Conservation (phyloP, 2,888 invertebrate species). For the Opisthograptis luteolata region DNA sequence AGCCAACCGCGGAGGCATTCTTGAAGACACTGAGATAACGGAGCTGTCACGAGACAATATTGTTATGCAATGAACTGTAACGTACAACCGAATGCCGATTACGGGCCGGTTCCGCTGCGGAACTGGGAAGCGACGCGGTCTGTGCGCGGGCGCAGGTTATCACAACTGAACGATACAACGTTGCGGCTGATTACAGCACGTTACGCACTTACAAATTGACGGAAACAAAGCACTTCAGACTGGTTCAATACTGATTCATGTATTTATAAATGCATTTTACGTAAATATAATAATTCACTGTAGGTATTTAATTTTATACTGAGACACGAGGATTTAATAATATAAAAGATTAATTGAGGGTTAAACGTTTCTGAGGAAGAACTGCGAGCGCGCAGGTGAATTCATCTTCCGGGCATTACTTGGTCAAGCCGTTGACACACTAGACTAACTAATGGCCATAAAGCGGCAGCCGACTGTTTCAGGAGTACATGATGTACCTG, state of each 20-base stretch:
- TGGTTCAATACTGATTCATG: not conserved
- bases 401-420: slow-evolving; percentile 16
- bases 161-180: slow-evolving; percentile 17
- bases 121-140: slow-evolving; percentile 45
- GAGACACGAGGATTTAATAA: no score
- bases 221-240: not conserved
- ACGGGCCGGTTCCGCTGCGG: slow-evolving; percentile 47
- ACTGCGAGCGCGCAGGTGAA: not conserved
- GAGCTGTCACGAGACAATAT: slow-evolving; percentile 72
- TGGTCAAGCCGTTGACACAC: slow-evolving; percentile 30
- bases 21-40: slow-evolving; percentile 74
- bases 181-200: slow-evolving; percentile 1
- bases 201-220: not conserved
- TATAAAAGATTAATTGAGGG: no score
- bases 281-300: no score
- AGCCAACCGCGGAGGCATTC: slow-evolving; percentile 68
- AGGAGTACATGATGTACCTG: slow-evolving; percentile 33
- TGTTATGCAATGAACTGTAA: slow-evolving; percentile 65
- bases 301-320: no score
- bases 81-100: slow-evolving; percentile 49
- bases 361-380: not conserved
- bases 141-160: slow-evolving; percentile 35
- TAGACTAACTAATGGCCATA: slow-evolving; percentile 18
- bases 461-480: slow-evolving; percentile 36
- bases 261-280: not conserved